These are phyloP conservation scores for Neodiprion fabricii DNA, from an alignment of 1,140 invertebrate genomes.

Conservation along the genomic window DNA sequence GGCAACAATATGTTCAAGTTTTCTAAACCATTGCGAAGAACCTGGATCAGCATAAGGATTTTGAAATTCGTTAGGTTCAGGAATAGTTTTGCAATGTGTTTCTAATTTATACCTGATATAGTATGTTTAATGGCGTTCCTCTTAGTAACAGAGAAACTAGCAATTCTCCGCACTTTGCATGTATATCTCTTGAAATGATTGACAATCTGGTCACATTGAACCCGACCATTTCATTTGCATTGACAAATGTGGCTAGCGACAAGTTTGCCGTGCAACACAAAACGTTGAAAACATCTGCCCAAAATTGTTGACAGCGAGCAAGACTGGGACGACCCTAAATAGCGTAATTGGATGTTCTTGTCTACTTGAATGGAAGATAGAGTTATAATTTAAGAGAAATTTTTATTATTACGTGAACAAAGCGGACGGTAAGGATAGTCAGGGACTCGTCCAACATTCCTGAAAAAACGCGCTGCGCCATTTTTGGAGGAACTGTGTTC, in stretches of 20 bases:
- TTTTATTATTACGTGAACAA: slow-evolving; percentile 68
- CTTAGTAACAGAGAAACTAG: slow-evolving; percentile 74
- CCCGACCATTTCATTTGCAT: slow-evolving; percentile 69
- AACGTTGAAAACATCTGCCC: slow-evolving; percentile 77
- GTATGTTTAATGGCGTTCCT: slow-evolving; percentile 71
- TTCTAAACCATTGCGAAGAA: slow-evolving; percentile 66
- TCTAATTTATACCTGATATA: slow-evolving; percentile 71
- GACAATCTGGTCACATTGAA: slow-evolving; percentile 63
- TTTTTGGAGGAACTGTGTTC: slow-evolving; percentile 81
- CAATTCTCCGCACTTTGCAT: slow-evolving; percentile 79
- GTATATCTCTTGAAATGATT: slow-evolving; percentile 74
- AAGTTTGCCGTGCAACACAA: slow-evolving; percentile 74
- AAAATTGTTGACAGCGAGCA: slow-evolving; percentile 66
- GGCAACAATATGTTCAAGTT: slow-evolving; percentile 62
- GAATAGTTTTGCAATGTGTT: neutral
- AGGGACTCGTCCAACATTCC: slow-evolving; percentile 84
- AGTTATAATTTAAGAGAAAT: neutral
- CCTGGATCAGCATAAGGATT: slow-evolving; percentile 46
- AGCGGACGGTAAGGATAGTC: slow-evolving; percentile 75
- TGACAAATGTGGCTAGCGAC: slow-evolving; percentile 68
- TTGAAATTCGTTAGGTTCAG: slow-evolving; percentile 10
- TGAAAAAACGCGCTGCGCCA: slow-evolving; percentile 79
- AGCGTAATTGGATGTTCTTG: slow-evolving; percentile 23
- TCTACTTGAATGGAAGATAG: slow-evolving; percentile 21
- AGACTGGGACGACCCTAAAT: slow-evolving; percentile 68